A percentile compares a stretch with the other conserved stretches of the same genome.
These are phyloP conservation scores for Sciurus carolinensis DNA, from an alignment of 2,797 vertebrate species.

Conservation along the genomic window DNA sequence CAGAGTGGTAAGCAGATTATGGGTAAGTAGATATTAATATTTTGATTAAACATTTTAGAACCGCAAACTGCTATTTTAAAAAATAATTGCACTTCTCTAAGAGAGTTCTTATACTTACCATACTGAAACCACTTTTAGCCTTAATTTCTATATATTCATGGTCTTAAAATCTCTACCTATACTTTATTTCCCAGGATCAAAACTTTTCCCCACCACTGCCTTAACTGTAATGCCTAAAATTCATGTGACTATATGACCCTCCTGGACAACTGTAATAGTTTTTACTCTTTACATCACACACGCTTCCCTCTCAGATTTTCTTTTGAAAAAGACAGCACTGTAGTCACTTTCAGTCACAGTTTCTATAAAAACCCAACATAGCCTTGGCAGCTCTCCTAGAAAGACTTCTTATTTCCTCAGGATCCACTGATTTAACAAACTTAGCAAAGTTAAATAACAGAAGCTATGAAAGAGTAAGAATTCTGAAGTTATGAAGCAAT, in stretches of 20 bases:
- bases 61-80: constrained; percentile 64
- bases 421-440: constrained; percentile 66
- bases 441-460: constrained; percentile 67
- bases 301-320: constrained; percentile 12
- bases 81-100: constrained; percentile 40
- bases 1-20: constrained; percentile 80
- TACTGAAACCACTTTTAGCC: constrained; percentile 19
- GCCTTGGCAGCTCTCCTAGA: constrained; percentile 70
- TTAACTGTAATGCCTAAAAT: neutral
- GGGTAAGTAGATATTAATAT: constrained; percentile 81
- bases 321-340: constrained; percentile 63
- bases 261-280: neutral
- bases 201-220: neutral
- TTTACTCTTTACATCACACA: neutral
- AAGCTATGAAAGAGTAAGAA: constrained; percentile 55
- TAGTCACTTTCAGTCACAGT: constrained; percentile 61
- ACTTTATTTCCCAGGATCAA: constrained; percentile 34
- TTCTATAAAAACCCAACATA: constrained; percentile 65
- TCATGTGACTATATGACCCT: neutral
- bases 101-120: neutral
- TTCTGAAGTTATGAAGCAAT: constrained; percentile 55
- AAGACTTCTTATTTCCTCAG: constrained; percentile 72
- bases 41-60: constrained; percentile 78
- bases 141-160: neutral
- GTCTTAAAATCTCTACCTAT: constrained; percentile 37